phyloP scores from a whole-genome alignment of 37 sponge, comb jelly and placozoan species.

The Amphimedon queenslandica region DNA sequence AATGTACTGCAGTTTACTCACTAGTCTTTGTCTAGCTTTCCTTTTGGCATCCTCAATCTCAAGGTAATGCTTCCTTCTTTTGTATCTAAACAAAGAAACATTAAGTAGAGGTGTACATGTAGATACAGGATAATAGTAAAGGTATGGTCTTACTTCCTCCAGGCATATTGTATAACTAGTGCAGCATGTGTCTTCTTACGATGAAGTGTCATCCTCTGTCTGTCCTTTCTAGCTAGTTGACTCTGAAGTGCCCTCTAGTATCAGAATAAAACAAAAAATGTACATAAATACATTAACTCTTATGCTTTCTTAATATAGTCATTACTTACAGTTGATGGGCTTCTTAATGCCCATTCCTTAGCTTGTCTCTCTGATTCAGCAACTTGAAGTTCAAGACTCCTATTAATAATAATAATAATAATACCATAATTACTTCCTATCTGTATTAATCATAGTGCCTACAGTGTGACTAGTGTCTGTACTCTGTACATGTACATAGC shows the following conservation, averaged over 20 bases:
- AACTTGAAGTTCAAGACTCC: constrained; percentile 39
- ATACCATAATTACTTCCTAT: too few species aligned
- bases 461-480: neutral
- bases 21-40: neutral
- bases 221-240: constrained; percentile 56
- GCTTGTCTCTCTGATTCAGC: constrained; percentile 5
- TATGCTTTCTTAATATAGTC: neutral
- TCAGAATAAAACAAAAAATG: neutral
- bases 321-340: constrained; percentile 1
- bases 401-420: too few species aligned
- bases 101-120: too few species aligned
- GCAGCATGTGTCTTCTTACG: constrained; percentile 82
- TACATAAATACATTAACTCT: too few species aligned
- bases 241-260: constrained; percentile 16
- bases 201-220: constrained; percentile 47
- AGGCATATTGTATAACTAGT: constrained; percentile 82
- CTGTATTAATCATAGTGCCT: too few species aligned
- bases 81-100: constrained; percentile 1
- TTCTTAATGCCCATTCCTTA: neutral
- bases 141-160: constrained; percentile 51
- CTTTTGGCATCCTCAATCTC: constrained; percentile 1
- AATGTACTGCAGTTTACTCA: too few species aligned
- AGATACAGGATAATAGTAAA: neutral
- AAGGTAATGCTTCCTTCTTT: constrained; percentile 5
- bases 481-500: too few species aligned